These are phyloP conservation scores for Neocrepidodera transversa DNA, from an alignment of 2,888 invertebrate species.

Conservation along the genomic window DNA sequence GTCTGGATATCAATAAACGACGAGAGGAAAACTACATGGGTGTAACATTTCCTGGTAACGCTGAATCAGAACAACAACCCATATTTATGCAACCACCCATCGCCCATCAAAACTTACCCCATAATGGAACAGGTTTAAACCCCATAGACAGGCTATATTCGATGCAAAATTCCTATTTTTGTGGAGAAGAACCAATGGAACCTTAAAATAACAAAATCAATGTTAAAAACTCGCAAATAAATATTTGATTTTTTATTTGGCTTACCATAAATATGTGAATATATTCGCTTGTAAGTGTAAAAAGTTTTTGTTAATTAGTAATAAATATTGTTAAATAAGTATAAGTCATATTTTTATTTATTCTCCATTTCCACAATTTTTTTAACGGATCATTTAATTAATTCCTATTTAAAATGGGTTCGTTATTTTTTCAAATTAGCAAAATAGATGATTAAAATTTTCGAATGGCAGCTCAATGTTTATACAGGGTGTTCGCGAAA, in stretches of 20 bases:
- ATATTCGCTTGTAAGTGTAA: background rate
- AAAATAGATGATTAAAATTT: too few relatives aligned
- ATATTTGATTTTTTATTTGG: too few relatives aligned
- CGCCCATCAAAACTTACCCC: constrained; percentile 59
- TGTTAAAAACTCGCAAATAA: too few relatives aligned
- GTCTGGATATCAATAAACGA: constrained; percentile 50
- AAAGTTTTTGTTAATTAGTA: background rate
- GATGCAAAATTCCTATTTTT: constrained; percentile 71
- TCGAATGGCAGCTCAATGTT: too few relatives aligned
- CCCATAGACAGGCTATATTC: constrained; percentile 70
- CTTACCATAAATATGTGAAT: background rate
- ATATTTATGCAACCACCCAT: constrained; percentile 54
- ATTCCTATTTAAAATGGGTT: too few relatives aligned
- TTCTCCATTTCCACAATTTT: background rate
- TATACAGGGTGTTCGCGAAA: too few relatives aligned
- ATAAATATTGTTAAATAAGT: constrained; percentile 1
- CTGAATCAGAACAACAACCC: constrained; percentile 49
- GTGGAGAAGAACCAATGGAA: constrained; percentile 62
- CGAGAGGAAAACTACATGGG: constrained; percentile 53
- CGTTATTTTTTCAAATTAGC: too few relatives aligned
- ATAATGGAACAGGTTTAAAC: constrained; percentile 60
- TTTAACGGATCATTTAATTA: too few relatives aligned
- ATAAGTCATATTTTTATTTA: background rate
- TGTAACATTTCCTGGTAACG: constrained; percentile 47
- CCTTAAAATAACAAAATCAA: constrained; percentile 25